Evolutionary conservation across 2,797 vertebrate genomes (phyloP).

Genomic region (Neosilurus mollespiculum): DNA sequence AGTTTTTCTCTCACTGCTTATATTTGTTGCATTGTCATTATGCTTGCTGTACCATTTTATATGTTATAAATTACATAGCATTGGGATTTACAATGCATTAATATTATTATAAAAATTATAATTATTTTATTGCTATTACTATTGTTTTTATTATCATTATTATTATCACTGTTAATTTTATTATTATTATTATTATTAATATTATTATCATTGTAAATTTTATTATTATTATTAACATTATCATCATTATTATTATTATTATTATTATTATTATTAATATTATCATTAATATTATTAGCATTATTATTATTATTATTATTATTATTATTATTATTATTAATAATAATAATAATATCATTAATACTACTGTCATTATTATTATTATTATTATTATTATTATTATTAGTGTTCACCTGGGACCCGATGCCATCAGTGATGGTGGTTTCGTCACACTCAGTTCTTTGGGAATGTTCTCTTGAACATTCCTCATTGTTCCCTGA

Average conservation of each 20-base stretch:
- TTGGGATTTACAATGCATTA: no score
- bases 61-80: no score
- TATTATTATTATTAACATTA: no score
- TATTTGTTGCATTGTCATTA: no score
- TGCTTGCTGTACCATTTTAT: no score
- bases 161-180: no score
- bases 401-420: slow-evolving; percentile 58
- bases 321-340: not conserved
- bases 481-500: not conserved
- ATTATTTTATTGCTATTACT: no score
- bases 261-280: not conserved
- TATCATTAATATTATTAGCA: not conserved
- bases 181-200: no score
- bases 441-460: not conserved
- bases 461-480: not conserved
- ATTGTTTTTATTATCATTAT: no score
- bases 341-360: not conserved
- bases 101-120: no score
- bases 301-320: not conserved
- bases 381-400: not conserved
- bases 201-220: no score
- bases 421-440: not conserved
- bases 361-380: not conserved
- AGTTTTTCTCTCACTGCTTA: no score
- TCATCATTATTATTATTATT: not conserved